Conservation (phyloP, 2,113 vertebrate species). For the Prochilodus magdalenae region DNA sequence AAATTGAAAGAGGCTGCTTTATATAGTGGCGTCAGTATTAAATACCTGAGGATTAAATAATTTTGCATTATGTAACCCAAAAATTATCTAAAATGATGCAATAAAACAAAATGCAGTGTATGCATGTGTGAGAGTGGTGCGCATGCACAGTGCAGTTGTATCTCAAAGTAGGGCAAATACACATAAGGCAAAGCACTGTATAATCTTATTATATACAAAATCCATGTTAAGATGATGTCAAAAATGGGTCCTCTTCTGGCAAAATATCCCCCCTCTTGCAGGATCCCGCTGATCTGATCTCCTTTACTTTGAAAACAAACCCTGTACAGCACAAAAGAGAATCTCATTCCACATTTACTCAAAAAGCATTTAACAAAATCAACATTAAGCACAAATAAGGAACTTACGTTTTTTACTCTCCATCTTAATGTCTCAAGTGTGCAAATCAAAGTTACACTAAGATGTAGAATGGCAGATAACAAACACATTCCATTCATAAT, state of each 20-base stretch:
- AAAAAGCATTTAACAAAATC: not conserved
- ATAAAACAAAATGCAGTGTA: too few relatives aligned
- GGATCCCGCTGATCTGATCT: not conserved
- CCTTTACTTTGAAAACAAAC: slow-evolving; percentile 20
- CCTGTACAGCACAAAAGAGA: slow-evolving; percentile 12
- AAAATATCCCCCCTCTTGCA: not conserved
- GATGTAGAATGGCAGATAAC: not conserved
- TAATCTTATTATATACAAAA: not conserved
- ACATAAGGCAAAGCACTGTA: too few relatives aligned
- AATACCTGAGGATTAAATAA: too few relatives aligned
- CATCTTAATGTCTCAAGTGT: not conserved
- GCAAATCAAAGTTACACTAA: not conserved
- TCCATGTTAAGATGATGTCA: not conserved
- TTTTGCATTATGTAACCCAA: too few relatives aligned
- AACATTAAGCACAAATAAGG: not conserved
- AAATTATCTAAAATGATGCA: too few relatives aligned
- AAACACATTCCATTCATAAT: not conserved
- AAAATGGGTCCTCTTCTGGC: not conserved
- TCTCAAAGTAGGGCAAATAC: too few relatives aligned
- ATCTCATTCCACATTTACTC: not conserved
- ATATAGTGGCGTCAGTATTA: too few relatives aligned
- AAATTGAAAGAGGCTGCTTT: too few relatives aligned
- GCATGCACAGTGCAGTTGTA: too few relatives aligned
- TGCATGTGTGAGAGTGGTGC: too few relatives aligned
- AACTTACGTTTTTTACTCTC: not conserved